A percentile compares a stretch with the other conserved stretches of the same genome.
phyloP scores from a whole-genome alignment of 2,888 invertebrate genomes.

The Crepidodera aurea region DNA sequence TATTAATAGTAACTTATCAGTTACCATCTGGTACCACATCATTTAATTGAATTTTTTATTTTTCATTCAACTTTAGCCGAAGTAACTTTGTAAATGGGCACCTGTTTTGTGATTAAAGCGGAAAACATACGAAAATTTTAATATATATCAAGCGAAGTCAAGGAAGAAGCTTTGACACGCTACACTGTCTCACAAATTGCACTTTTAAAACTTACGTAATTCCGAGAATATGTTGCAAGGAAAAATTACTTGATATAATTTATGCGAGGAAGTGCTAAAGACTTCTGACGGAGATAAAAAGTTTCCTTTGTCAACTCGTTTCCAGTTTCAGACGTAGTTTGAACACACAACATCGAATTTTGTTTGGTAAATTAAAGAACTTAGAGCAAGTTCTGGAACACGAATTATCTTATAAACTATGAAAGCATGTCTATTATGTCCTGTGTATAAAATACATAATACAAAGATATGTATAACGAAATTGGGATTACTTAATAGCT shows the following conservation, averaged over 20 bases:
- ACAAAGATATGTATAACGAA: too few relatives aligned
- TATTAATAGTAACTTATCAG: too few relatives aligned
- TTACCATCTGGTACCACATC: too few relatives aligned
- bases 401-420: too few relatives aligned
- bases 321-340: neutral
- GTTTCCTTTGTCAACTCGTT: slow-evolving; percentile 1
- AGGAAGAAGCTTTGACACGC: slow-evolving; percentile 2
- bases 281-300: slow-evolving; percentile 2
- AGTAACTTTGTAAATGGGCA: neutral
- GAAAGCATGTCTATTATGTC: too few relatives aligned
- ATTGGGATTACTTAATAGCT: too few relatives aligned
- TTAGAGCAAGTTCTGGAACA: too few relatives aligned
- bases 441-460: too few relatives aligned
- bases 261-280: slow-evolving; percentile 19
- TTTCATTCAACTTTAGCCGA: too few relatives aligned
- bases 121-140: slow-evolving; percentile 10
- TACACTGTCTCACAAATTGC: slow-evolving; percentile 14
- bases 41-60: neutral
- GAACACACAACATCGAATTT: too few relatives aligned
- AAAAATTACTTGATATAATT: slow-evolving; percentile 20
- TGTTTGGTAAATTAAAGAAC: too few relatives aligned
- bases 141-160: neutral
- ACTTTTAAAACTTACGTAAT: slow-evolving; percentile 21
- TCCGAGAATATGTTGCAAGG: slow-evolving; percentile 16
- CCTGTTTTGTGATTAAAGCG: neutral